phyloP scores from a whole-genome alignment of 2,888 invertebrate genomes.

The Odiellus spinosus region DNA sequence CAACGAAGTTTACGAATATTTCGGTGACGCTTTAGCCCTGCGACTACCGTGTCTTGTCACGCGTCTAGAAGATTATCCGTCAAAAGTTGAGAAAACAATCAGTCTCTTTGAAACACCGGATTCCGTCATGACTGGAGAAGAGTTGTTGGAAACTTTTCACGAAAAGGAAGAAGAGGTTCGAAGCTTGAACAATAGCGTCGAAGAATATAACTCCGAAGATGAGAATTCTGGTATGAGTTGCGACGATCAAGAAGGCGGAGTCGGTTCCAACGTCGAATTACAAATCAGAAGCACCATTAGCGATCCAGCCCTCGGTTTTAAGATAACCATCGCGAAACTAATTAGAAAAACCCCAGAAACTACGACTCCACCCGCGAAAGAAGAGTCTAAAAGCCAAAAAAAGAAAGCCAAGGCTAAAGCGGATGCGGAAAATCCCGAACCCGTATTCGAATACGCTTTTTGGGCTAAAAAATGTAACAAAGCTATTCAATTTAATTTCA shows the following conservation, averaged over 20 bases:
- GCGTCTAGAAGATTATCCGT: slow-evolving; percentile 21
- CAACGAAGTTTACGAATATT: slow-evolving; percentile 26
- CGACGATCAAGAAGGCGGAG: slow-evolving; percentile 16
- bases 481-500: too few relatives aligned
- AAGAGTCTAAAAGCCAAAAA: background rate
- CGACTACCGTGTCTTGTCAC: slow-evolving; percentile 23
- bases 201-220: slow-evolving; percentile 17
- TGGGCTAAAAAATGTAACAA: too few relatives aligned
- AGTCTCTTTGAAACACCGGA: slow-evolving; percentile 19
- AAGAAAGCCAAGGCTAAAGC: background rate
- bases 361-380: background rate
- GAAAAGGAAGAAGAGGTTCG: slow-evolving; percentile 17
- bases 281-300: slow-evolving; percentile 25
- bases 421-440: background rate
- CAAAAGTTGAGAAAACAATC: slow-evolving; percentile 19
- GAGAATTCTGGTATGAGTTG: slow-evolving; percentile 16
- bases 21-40: slow-evolving; percentile 28
- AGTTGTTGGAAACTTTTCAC: slow-evolving; percentile 23
- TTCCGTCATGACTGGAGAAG: slow-evolving; percentile 23
- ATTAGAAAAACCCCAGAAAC: background rate
- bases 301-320: slow-evolving; percentile 29
- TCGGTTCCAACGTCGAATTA: slow-evolving; percentile 15
- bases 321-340: slow-evolving; percentile 27
- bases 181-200: slow-evolving; percentile 19
- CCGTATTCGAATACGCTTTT: background rate